Evolutionary conservation across 2,888 invertebrate genomes (phyloP).

Genomic region (Thymelicus acteon): DNA sequence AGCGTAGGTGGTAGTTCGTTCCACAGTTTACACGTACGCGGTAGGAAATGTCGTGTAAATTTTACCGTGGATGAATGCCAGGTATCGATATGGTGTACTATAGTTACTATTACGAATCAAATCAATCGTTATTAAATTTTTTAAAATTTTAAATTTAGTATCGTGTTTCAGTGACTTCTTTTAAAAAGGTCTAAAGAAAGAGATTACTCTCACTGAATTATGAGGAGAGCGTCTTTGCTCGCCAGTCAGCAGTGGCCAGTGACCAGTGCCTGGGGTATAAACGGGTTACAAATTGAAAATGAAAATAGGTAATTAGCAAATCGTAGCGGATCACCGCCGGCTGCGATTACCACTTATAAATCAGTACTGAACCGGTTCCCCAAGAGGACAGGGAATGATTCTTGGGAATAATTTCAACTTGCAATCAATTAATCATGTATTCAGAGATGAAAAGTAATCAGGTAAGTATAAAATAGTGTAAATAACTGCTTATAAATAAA

Average conservation of each 20-base stretch:
- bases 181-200: neutral
- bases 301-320: conserved; percentile 34
- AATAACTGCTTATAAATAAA: neutral
- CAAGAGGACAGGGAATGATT: conserved; percentile 6
- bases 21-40: no score
- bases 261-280: neutral
- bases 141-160: no score
- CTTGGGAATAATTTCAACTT: conserved; percentile 14
- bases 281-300: conserved; percentile 35
- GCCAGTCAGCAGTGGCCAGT: neutral
- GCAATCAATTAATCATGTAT: conserved; percentile 7
- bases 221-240: conserved; percentile 5
- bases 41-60: no score
- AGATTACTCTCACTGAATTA: conserved; percentile 15
- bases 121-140: no score
- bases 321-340: conserved; percentile 21
- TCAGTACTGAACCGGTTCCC: conserved; percentile 19
- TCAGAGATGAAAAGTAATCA: neutral
- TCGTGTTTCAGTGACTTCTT: no score
- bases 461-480: neutral
- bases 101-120: no score
- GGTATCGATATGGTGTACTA: no score
- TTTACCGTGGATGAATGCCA: no score
- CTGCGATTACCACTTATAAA: conserved; percentile 33
- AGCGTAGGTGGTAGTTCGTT: no score